A percentile compares a stretch with the other conserved stretches of the same genome.
phyloP scores from a whole-genome alignment of 2,113 vertebrate species.

The Bucco capensis region DNA sequence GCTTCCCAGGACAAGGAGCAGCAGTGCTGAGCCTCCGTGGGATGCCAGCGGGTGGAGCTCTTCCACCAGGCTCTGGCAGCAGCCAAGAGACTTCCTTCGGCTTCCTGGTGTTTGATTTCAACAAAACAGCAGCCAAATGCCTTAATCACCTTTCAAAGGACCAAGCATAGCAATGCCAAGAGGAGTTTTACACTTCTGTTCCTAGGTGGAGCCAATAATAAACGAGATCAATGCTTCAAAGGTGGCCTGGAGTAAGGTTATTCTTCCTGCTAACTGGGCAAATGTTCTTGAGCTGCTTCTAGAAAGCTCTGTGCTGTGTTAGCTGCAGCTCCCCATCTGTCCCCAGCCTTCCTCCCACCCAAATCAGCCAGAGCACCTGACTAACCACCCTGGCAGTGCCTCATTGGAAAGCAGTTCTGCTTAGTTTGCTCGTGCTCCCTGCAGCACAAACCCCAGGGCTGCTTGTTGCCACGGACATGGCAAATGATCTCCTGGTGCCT shows the following conservation, averaged over 20 bases:
- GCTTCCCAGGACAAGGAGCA: not conserved
- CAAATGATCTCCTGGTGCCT: not conserved
- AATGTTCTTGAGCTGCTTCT: not conserved
- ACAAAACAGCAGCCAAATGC: not conserved
- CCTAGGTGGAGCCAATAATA: constrained; percentile 7
- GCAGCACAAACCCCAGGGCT: accelerated
- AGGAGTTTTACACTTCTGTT: not conserved
- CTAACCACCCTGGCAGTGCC: not conserved
- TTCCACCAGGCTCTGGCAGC: not conserved
- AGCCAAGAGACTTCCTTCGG: accelerated
- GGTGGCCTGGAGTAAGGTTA: not conserved
- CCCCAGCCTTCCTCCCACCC: not conserved
- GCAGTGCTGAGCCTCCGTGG: not conserved
- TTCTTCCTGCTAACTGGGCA: not conserved
- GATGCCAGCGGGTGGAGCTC: constrained; percentile 37
- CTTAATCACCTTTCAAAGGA: not conserved
- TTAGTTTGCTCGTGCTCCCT: not conserved
- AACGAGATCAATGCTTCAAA: not conserved
- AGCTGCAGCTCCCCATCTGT: not conserved
- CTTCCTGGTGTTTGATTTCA: too few relatives aligned
- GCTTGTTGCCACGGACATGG: accelerated
- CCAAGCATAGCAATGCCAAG: not conserved
- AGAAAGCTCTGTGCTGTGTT: not conserved
- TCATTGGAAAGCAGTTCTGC: not conserved
- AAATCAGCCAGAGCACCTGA: not conserved